phyloP scores from a whole-genome alignment of 1,140 invertebrate species.

The Zaprionus davidi region DNA sequence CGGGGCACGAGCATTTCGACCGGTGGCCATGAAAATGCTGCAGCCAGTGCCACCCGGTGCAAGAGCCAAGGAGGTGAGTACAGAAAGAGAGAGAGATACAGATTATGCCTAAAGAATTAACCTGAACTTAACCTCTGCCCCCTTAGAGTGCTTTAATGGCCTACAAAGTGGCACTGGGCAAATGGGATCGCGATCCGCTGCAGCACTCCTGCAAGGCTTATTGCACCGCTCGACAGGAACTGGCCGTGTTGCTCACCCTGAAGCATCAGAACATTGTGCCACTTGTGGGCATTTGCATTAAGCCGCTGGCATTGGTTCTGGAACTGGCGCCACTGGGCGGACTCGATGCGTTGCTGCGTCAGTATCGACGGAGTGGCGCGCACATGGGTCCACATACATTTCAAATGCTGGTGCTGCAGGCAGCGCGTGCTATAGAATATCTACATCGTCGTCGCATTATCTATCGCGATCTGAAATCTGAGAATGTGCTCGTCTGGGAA shows the following conservation, averaged over 20 bases:
- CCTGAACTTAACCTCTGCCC: neutral
- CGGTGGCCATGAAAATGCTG: slow-evolving; percentile 97
- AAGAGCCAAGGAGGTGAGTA: slow-evolving; percentile 86
- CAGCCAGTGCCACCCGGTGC: slow-evolving; percentile 95
- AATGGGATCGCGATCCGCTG: slow-evolving; percentile 95
- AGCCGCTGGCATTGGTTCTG: slow-evolving; percentile 95
- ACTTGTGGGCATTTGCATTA: slow-evolving; percentile 93
- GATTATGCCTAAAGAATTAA: neutral
- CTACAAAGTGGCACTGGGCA: slow-evolving; percentile 90
- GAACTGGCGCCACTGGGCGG: slow-evolving; percentile 95
- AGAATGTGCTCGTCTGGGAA: slow-evolving; percentile 99
- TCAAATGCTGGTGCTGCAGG: slow-evolving; percentile 94
- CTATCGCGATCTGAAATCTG: slow-evolving; percentile 98
- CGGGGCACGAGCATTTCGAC: slow-evolving; percentile 86
- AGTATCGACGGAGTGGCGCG: slow-evolving; percentile 93
- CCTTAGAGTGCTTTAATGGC: slow-evolving; percentile 78
- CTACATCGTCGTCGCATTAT: slow-evolving; percentile 97
- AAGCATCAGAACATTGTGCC: slow-evolving; percentile 96
- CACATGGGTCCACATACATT: slow-evolving; percentile 92
- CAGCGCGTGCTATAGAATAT: slow-evolving; percentile 97
- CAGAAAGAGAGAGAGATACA: neutral
- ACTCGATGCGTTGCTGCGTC: slow-evolving; percentile 91
- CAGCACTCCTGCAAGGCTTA: slow-evolving; percentile 97
- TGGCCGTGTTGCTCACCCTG: slow-evolving; percentile 94
- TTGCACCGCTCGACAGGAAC: slow-evolving; percentile 96